These are phyloP conservation scores for Teleogryllus occipitalis DNA, from an alignment of 1,140 invertebrate species.

Conservation along the genomic window DNA sequence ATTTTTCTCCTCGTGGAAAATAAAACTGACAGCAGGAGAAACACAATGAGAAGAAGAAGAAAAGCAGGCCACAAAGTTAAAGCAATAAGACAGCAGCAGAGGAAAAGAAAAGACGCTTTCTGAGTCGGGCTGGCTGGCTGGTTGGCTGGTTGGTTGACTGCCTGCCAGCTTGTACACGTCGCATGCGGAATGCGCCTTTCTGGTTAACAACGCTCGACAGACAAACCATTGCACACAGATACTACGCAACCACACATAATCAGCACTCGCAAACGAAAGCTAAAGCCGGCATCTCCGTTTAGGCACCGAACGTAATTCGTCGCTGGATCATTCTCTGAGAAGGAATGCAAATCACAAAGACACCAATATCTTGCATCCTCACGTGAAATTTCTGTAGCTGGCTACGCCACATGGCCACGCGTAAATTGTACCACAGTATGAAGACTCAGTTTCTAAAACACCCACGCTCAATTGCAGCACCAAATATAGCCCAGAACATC, in stretches of 20 bases:
- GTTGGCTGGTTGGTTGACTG: neutral
- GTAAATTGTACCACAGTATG: too few species aligned
- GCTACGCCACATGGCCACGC: too few species aligned
- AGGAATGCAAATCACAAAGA: too few species aligned
- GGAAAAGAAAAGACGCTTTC: neutral
- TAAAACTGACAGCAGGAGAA: neutral
- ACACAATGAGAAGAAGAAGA: conserved; percentile 4
- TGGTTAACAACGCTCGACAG: neutral
- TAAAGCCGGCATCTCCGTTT: neutral
- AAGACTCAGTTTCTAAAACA: too few species aligned
- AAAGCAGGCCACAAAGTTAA: conserved; percentile 4
- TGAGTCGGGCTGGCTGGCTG: neutral
- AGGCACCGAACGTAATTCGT: too few species aligned
- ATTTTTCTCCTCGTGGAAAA: conserved; percentile 4
- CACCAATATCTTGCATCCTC: too few species aligned
- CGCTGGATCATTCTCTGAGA: too few species aligned
- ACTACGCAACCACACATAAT: too few species aligned
- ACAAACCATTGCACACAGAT: neutral
- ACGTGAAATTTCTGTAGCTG: too few species aligned
- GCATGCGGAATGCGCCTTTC: neutral
- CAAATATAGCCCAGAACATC: too few species aligned
- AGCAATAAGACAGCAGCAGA: neutral
- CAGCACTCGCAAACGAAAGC: neutral
- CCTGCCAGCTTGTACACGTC: neutral
- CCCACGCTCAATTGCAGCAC: too few species aligned